These are phyloP conservation scores for Drosophila triauraria DNA, from an alignment of 1,140 invertebrate species.

Conservation along the genomic window DNA sequence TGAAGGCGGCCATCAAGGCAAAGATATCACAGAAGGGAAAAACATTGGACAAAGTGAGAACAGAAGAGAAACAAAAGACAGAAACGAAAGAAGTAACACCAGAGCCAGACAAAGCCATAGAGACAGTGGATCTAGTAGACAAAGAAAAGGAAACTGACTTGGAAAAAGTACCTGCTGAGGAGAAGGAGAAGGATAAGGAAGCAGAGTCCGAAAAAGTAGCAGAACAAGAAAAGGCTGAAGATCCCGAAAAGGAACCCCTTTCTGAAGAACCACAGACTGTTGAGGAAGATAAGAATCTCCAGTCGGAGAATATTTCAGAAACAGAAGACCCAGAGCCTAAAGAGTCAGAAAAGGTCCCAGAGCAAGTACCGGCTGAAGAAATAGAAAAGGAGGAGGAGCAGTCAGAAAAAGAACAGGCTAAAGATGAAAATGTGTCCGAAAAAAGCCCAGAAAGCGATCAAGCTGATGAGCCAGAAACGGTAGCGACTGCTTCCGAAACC, in stretches of 20 bases:
- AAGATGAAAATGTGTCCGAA: background rate
- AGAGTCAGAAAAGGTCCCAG: too few species aligned
- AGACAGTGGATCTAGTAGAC: too few species aligned
- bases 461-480: too few species aligned
- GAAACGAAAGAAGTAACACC: background rate
- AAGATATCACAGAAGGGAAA: background rate
- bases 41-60: background rate
- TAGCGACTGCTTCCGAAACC: background rate
- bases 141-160: background rate
- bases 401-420: background rate
- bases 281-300: too few species aligned
- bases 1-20: constrained; percentile 22
- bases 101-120: background rate
- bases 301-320: background rate
- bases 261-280: too few species aligned
- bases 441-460: background rate
- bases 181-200: too few species aligned
- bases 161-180: background rate
- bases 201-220: background rate
- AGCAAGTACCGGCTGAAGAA: background rate
- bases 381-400: too few species aligned
- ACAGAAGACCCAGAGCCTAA: background rate
- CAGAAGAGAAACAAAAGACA: background rate
- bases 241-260: background rate
- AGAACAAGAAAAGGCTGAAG: background rate